phyloP scores from a whole-genome alignment of 2,113 vertebrate genomes.

The Naja naja region DNA sequence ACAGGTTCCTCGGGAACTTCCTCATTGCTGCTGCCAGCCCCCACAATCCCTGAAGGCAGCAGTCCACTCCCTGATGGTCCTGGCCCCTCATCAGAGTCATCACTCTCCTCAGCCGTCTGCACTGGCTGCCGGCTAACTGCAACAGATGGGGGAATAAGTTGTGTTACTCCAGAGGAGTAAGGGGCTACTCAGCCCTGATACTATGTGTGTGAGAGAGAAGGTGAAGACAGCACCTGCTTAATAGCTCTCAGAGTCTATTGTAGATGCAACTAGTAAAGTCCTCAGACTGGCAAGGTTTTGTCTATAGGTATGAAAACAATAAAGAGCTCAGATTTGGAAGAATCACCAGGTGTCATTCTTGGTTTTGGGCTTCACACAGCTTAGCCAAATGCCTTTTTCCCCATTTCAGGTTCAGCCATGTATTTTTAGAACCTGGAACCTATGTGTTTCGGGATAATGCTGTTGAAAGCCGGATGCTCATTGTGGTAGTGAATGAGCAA shows the following conservation, averaged over 20 bases:
- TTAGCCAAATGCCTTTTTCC: not conserved
- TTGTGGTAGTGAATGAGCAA: constrained; percentile 79
- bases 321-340: not conserved
- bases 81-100: too few species aligned
- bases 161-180: not conserved
- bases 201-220: not conserved
- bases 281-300: not conserved
- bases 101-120: too few species aligned
- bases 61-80: too few species aligned
- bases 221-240: not conserved
- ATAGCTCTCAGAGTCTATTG: not conserved
- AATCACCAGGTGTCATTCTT: not conserved
- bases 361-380: not conserved
- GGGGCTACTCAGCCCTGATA: not conserved
- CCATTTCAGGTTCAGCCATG: constrained; percentile 83
- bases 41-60: too few species aligned
- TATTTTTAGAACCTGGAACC: constrained; percentile 83
- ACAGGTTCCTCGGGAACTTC: too few species aligned
- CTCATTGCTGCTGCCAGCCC: too few species aligned
- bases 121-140: too few species aligned
- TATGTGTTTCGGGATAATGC: constrained; percentile 84
- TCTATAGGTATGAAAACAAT: not conserved
- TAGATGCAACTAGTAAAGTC: not conserved
- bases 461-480: constrained; percentile 70
- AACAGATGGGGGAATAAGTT: not conserved